phyloP scores from a whole-genome alignment of 2,888 invertebrate genomes.

The Tenthredo mesomela region DNA sequence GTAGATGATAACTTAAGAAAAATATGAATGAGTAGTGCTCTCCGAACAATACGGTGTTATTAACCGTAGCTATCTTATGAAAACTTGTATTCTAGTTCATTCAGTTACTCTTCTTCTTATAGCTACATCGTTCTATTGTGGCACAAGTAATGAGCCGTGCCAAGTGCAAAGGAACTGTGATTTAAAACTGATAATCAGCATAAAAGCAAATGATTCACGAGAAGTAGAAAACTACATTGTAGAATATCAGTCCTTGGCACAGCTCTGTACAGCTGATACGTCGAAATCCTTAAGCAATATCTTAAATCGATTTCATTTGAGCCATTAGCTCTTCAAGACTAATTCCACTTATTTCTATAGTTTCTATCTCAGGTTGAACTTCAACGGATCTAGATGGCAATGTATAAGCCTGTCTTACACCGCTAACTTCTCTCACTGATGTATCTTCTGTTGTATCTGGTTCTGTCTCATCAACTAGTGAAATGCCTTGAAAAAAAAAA shows the following conservation, averaged over 20 bases:
- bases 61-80: neutral
- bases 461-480: slow-evolving; percentile 87
- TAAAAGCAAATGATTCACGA: neutral
- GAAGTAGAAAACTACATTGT: neutral
- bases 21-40: neutral
- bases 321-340: slow-evolving; percentile 95
- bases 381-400: slow-evolving; percentile 80
- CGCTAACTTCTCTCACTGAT: slow-evolving; percentile 68
- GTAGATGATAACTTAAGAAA: neutral
- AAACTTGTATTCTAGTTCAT: slow-evolving; percentile 1
- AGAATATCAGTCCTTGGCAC: neutral
- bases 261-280: neutral
- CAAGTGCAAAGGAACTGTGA: neutral
- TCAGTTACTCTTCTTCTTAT: neutral
- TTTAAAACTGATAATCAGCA: neutral
- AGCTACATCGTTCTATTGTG: neutral
- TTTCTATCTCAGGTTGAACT: slow-evolving; percentile 78
- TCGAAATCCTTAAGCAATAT: neutral
- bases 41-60: neutral
- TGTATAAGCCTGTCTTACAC: slow-evolving; percentile 86
- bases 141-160: neutral
- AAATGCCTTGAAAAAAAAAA: slow-evolving; percentile 79
- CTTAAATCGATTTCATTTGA: slow-evolving; percentile 93
- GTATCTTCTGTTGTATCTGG: slow-evolving; percentile 78
- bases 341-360: slow-evolving; percentile 79